These are phyloP conservation scores for Cheumatopsyche charites DNA, from an alignment of 1,140 invertebrate species.

Conservation along the genomic window DNA sequence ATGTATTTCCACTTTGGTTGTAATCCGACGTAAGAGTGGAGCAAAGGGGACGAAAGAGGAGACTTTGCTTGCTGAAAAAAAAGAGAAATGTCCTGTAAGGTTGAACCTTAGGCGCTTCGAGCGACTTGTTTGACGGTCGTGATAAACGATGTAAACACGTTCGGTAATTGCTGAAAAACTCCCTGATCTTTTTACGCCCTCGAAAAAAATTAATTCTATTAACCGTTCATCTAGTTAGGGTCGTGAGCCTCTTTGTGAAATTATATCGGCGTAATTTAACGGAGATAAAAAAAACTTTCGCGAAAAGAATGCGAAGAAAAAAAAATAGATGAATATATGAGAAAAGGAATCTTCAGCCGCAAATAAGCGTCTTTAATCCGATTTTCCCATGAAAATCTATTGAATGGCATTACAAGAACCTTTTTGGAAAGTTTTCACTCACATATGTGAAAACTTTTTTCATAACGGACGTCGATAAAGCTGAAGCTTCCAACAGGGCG, in stretches of 20 bases:
- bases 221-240: too few species aligned
- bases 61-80: background rate
- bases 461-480: constrained; percentile 26
- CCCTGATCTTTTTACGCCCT: background rate
- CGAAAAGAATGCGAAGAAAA: too few species aligned
- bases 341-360: too few species aligned
- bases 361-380: too few species aligned
- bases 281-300: too few species aligned
- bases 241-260: too few species aligned
- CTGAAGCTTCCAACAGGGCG: background rate
- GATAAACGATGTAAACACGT: background rate
- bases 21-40: constrained; percentile 3
- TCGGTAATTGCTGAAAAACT: constrained; percentile 1
- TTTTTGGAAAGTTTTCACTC: constrained; percentile 18
- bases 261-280: too few species aligned
- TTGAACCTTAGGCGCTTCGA: background rate
- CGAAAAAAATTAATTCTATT: too few species aligned
- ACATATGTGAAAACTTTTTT: constrained; percentile 23
- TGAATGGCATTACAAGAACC: too few species aligned
- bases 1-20: constrained; percentile 5
- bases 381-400: too few species aligned
- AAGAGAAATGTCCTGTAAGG: background rate
- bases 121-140: too few species aligned
- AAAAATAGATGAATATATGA: too few species aligned
- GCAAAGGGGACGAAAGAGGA: background rate